Conservation (phyloP, 1,140 invertebrate species). For the Heliconius hermathena region DNA sequence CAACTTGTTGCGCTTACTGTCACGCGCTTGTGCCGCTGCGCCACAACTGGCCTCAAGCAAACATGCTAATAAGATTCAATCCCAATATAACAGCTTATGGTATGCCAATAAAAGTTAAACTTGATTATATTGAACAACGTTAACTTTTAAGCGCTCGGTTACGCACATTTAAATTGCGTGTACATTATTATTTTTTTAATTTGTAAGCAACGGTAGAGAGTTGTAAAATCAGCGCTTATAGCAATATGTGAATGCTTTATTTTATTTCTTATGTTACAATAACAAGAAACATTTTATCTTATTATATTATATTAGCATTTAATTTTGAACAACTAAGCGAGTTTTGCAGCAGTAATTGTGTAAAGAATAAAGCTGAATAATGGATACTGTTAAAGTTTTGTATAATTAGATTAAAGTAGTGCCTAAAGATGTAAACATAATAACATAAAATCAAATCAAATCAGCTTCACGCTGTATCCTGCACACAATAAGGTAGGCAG, state of each 20-base stretch:
- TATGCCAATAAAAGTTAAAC: conserved; percentile 22
- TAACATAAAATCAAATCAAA: too few relatives aligned
- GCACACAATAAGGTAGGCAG: too few relatives aligned
- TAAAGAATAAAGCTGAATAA: too few relatives aligned
- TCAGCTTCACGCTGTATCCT: too few relatives aligned
- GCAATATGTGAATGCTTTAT: neutral
- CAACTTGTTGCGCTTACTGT: too few relatives aligned
- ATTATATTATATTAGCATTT: too few relatives aligned
- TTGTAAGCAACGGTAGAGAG: neutral
- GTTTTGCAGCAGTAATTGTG: too few relatives aligned
- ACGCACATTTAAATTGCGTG: neutral
- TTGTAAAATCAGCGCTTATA: neutral
- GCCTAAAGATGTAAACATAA: too few relatives aligned
- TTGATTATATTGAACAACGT: conserved; percentile 10
- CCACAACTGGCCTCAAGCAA: neutral
- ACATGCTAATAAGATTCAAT: conserved; percentile 9
- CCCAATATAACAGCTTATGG: conserved; percentile 12
- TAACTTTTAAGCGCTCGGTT: neutral
- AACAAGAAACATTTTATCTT: neutral
- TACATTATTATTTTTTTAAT: neutral
- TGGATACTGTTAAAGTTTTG: too few relatives aligned
- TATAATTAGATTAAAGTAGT: too few relatives aligned
- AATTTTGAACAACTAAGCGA: too few relatives aligned
- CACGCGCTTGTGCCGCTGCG: too few relatives aligned
- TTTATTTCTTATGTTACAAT: neutral